Evolutionary conservation across 2,888 invertebrate genomes (phyloP).

Genomic region (Chaetogeoica ovagalla): DNA sequence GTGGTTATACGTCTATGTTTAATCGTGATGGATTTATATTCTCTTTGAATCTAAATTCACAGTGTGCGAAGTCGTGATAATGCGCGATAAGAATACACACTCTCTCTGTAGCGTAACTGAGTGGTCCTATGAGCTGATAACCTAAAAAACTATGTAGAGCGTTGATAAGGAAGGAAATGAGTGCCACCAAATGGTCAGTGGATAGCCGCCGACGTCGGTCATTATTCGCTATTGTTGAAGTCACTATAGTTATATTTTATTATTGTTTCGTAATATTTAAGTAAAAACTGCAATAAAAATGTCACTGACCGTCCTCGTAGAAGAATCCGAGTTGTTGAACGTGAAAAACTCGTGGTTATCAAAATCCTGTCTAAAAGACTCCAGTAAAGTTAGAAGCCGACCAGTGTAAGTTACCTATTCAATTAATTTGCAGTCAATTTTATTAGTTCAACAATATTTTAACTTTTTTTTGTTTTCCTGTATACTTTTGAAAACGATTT

Average conservation of each 20-base stretch:
- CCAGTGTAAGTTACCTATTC: slow-evolving; percentile 21
- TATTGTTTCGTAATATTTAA: not conserved
- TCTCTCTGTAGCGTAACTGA: too few species aligned
- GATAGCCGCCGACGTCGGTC: not conserved
- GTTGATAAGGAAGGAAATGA: not conserved
- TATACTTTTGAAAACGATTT: not conserved
- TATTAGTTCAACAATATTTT: not conserved
- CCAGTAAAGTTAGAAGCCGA: not conserved
- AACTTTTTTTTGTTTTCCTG: not conserved
- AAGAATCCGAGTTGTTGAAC: slow-evolving; percentile 28
- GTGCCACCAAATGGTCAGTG: not conserved
- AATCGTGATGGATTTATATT: too few species aligned
- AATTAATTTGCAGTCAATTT: not conserved
- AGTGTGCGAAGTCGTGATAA: too few species aligned
- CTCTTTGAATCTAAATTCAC: too few species aligned
- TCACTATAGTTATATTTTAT: not conserved
- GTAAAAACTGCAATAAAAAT: not conserved
- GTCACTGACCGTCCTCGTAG: not conserved
- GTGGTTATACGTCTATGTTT: too few species aligned
- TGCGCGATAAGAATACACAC: too few species aligned
- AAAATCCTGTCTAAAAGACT: slow-evolving; percentile 25
- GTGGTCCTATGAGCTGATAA: not conserved
- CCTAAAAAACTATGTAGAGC: not conserved
- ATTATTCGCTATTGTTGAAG: not conserved
- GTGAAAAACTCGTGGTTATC: slow-evolving; percentile 34